A percentile compares a stretch with the other conserved stretches of the same genome.
Evolutionary conservation across 2,797 vertebrate species (phyloP).

Genomic region (Sebastes iracundus): DNA sequence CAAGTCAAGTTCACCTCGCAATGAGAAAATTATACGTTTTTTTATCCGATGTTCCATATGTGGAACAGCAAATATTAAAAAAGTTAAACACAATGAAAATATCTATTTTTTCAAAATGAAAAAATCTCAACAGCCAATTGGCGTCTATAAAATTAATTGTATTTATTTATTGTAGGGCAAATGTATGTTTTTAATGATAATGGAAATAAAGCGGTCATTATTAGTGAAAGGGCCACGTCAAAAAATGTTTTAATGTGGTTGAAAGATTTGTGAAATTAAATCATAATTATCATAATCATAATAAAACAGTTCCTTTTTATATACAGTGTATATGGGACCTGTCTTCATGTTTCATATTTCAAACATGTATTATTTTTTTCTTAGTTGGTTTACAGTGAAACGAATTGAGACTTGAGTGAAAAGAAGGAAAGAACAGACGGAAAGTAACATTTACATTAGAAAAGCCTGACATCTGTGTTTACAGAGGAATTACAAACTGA

Average conservation of each 20-base stretch:
- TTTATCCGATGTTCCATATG: too few species aligned
- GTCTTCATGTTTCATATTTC: background rate
- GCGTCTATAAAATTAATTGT: fast-evolving
- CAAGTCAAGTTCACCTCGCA: too few species aligned
- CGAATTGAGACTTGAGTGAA: background rate
- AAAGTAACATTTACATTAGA: constrained; percentile 2
- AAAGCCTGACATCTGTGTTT: background rate
- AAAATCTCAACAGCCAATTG: background rate
- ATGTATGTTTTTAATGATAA: background rate
- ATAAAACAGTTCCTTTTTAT: background rate
- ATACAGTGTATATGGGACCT: background rate
- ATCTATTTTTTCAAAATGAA: fast-evolving
- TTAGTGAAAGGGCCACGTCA: background rate
- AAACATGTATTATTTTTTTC: background rate
- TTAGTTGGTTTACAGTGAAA: background rate
- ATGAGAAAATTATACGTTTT: background rate
- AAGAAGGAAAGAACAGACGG: background rate
- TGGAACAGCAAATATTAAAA: too few species aligned
- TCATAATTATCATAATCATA: background rate
- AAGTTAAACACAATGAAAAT: too few species aligned
- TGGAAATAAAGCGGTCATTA: background rate
- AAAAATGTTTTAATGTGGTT: background rate
- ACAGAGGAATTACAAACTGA: background rate
- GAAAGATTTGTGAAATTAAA: background rate
- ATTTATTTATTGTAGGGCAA: background rate